These are phyloP conservation scores for Agonopterix heracliana DNA, from an alignment of 2,888 invertebrate species.

Conservation along the genomic window DNA sequence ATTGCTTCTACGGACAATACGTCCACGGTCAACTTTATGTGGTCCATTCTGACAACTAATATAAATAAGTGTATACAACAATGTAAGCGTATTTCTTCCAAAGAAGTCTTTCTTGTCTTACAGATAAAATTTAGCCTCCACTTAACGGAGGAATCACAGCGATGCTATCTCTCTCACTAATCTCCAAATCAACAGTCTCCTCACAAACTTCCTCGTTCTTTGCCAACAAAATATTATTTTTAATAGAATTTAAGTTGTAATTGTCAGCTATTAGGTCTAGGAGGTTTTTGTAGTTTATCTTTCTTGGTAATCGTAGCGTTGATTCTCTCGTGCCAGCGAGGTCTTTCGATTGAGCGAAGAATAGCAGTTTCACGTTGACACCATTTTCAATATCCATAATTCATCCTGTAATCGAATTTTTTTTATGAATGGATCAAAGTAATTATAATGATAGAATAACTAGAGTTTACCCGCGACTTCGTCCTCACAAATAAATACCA, in stretches of 20 bases:
- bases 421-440: too few relatives aligned
- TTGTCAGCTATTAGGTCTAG: slow-evolving; percentile 75
- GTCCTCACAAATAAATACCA: too few relatives aligned
- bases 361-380: slow-evolving; percentile 82
- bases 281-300: slow-evolving; percentile 75
- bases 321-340: slow-evolving; percentile 80
- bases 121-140: slow-evolving; percentile 80
- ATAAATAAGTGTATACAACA: not conserved
- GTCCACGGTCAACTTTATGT: slow-evolving; percentile 80
- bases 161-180: slow-evolving; percentile 85
- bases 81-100: too few relatives aligned
- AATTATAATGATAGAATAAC: too few relatives aligned
- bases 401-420: slow-evolving; percentile 34
- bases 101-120: not conserved
- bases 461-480: too few relatives aligned
- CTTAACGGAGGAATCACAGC: slow-evolving; percentile 96
- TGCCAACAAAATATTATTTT: slow-evolving; percentile 84
- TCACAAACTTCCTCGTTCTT: slow-evolving; percentile 88
- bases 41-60: slow-evolving; percentile 67
- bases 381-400: slow-evolving; percentile 64
- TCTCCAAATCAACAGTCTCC: slow-evolving; percentile 65
- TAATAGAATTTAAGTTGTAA: slow-evolving; percentile 81
- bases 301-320: slow-evolving; percentile 64
- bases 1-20: slow-evolving; percentile 82
- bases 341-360: slow-evolving; percentile 95